Percentiles rank a stretch among this genome's conserved stretches.
Conservation (phyloP, 2,888 invertebrate genomes). For the Fragum fragum region DNA sequence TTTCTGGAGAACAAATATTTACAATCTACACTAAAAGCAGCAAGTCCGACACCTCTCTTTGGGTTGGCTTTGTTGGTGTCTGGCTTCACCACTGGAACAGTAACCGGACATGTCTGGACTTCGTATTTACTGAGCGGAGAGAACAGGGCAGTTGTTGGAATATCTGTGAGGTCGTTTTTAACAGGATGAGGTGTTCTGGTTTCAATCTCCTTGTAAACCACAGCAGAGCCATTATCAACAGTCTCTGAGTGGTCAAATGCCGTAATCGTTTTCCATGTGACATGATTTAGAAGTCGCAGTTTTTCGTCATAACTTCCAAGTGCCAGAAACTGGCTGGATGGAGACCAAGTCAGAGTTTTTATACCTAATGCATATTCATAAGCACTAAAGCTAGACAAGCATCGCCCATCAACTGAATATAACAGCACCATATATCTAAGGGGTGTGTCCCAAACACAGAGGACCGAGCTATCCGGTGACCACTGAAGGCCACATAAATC, state of each 20-base stretch:
- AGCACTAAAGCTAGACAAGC: constrained; percentile 85
- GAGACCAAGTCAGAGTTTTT: constrained; percentile 86
- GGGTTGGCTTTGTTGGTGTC: constrained; percentile 85
- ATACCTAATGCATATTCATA: constrained; percentile 86
- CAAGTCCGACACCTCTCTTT: constrained; percentile 84
- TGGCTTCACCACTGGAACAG: constrained; percentile 83
- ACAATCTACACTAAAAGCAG: constrained; percentile 85
- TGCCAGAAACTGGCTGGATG: constrained; percentile 87
- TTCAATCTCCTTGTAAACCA: constrained; percentile 83
- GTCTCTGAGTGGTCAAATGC: constrained; percentile 82
- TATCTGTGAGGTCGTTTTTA: constrained; percentile 67
- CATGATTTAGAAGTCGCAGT: constrained; percentile 86
- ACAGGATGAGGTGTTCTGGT: constrained; percentile 76
- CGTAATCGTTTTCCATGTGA: constrained; percentile 86
- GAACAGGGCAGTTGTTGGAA: constrained; percentile 80
- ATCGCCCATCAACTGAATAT: constrained; percentile 86
- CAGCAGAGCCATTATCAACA: constrained; percentile 72
- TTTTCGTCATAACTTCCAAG: constrained; percentile 87
- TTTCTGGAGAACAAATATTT: constrained; percentile 85
- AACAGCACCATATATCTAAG: constrained; percentile 86
- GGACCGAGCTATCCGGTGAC: constrained; percentile 86
- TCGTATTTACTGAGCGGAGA: constrained; percentile 85
- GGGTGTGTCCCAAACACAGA: constrained; percentile 86
- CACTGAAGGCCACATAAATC: constrained; percentile 86
- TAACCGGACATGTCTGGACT: constrained; percentile 73